Base-by-base conservation (phyloP, 2,888 invertebrate genomes). In the Notodonta dromedarius region DNA sequence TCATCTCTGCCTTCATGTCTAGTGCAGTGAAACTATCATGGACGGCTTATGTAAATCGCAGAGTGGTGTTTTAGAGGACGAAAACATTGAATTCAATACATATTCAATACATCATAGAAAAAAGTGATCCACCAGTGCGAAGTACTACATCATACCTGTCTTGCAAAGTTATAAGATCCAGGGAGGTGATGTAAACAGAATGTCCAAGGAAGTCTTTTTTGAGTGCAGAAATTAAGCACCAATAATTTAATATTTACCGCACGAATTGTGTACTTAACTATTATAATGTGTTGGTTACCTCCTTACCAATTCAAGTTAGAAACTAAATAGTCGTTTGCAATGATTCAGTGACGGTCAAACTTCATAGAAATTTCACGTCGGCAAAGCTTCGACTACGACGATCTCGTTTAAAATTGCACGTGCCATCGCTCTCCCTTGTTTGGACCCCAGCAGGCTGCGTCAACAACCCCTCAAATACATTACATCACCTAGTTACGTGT, bases 351-450 rank as follows among this genome's bases (percentile, higher is more conserved):
- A 71, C 78, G 67, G 69, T 73, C 76, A 81, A 85, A 86, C 79
- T 86, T 86, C 82, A 85, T 87, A 73, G 82, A 88, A 88, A 86
- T 86, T 88, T 86, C 82, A 85, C 77, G 69, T 77, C 72, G 66
- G 61, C 82, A 84, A 83, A 81, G 78, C 73, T 70, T 65, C 60
- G 68, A 76, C 73, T 72, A 80, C 60, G 66, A 62, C 82, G 80
- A 80, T 81, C 79, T 78, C 83, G 84, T 87, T 90, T 91, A 91
- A 91, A 89, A 89, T 91, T 91, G 86, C 88, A 88, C 84, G 84
- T 83, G 63, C 84, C 83, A 82, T 84, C 83, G 83, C 84, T 79
- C 82, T 76, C 75, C 78, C 73, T 73, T 84, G 85, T 84, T 85
- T 83, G 78, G 82, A 79, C 70, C 78, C 77, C 79, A 76, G 74